A percentile compares a stretch with the other conserved stretches of the same genome.
phyloP scores from a whole-genome alignment of 1,140 invertebrate genomes.

The Cataglyphis hispanica region DNA sequence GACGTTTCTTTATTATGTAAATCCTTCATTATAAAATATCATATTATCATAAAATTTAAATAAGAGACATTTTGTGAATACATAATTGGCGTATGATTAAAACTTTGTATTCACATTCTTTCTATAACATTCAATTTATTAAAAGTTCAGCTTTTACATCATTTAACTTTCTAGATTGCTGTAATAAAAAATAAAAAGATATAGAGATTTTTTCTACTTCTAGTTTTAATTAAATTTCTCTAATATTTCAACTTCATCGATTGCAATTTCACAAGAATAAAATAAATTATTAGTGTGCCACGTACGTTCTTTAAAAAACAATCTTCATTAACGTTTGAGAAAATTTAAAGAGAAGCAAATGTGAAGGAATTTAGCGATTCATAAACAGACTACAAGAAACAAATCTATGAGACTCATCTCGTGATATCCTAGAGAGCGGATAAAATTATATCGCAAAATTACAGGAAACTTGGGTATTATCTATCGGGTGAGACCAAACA shows the following conservation, averaged over 20 bases:
- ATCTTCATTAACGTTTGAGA: not conserved
- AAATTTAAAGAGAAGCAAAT: not conserved
- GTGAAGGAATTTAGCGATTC: not conserved
- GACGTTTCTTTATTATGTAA: not conserved
- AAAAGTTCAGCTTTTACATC: not conserved
- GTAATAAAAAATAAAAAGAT: slow-evolving; percentile 17
- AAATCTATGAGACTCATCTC: slow-evolving; percentile 13
- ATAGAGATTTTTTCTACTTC: not conserved
- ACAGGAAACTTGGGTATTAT: slow-evolving; percentile 27
- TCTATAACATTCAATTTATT: not conserved
- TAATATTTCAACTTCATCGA: not conserved
- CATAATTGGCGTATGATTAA: not conserved
- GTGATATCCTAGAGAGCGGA: slow-evolving; percentile 14
- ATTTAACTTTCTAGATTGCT: slow-evolving; percentile 13
- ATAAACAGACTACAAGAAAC: not conserved
- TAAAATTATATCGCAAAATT: slow-evolving; percentile 54
- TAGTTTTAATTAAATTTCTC: not conserved
- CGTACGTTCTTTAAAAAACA: not conserved
- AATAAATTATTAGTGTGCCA: not conserved
- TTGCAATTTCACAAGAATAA: not conserved
- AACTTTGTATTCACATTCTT: not conserved
- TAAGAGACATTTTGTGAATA: slow-evolving; percentile 4
- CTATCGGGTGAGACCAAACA: not conserved
- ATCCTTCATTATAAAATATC: not conserved
- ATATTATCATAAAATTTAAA: not conserved